A percentile compares a stretch with the other conserved stretches of the same genome.
Evolutionary conservation across 2,797 vertebrate genomes (phyloP).

Genomic region (Limnodromus scolopaceus): DNA sequence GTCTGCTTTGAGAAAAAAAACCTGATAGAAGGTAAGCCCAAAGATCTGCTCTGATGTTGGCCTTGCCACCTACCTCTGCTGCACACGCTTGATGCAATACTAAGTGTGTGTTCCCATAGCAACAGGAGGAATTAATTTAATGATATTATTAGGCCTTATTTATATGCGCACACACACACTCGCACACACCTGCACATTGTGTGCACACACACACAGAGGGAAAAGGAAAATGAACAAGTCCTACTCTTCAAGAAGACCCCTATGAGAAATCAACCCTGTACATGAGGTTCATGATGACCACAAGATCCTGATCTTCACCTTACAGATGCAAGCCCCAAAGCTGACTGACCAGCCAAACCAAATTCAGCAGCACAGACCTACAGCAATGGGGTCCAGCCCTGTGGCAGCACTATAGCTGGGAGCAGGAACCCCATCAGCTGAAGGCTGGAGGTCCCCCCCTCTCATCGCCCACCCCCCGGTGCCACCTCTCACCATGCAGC

Average conservation of each 20-base stretch:
- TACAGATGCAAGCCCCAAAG: neutral
- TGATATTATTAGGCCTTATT: neutral
- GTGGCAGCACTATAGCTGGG: accelerated
- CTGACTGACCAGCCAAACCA: accelerated
- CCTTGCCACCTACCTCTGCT: neutral
- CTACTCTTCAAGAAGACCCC: neutral
- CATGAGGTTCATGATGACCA: neutral
- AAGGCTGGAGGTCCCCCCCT: neutral
- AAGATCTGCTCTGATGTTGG: neutral
- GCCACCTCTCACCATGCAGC: accelerated
- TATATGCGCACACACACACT: neutral
- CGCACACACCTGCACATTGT: neutral
- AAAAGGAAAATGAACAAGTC: neutral
- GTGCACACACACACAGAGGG: neutral
- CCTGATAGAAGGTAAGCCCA: neutral
- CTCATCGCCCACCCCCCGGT: accelerated
- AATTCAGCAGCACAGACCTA: neutral
- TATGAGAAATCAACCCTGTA: neutral
- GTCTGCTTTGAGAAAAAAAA: neutral
- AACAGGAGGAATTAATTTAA: constrained; percentile 2
- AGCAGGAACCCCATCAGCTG: accelerated
- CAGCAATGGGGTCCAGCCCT: accelerated
- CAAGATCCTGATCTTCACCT: neutral
- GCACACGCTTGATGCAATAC: neutral
- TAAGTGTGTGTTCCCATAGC: neutral